Percentiles rank a stretch among this genome's conserved stretches.
These are phyloP conservation scores for Cebidichthys violaceus DNA, from an alignment of 2,113 vertebrate genomes.

Conservation along the genomic window DNA sequence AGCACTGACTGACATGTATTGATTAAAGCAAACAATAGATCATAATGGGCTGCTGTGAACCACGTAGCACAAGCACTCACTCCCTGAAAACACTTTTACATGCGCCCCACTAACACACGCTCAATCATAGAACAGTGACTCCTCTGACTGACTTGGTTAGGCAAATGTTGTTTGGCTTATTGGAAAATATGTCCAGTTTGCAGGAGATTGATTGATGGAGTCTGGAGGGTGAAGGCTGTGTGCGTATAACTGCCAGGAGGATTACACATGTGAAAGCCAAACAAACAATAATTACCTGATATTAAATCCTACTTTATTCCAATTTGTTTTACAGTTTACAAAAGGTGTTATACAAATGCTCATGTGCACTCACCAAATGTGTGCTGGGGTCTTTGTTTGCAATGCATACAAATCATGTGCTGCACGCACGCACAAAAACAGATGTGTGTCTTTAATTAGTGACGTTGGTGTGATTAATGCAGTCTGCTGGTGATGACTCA, in stretches of 20 bases:
- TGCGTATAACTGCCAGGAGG: constrained; percentile 18
- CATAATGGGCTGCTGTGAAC: constrained; percentile 70
- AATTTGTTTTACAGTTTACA: constrained; percentile 38
- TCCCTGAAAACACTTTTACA: constrained; percentile 43
- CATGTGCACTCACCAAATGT: background rate
- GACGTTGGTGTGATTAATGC: constrained; percentile 87
- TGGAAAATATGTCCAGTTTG: constrained; percentile 44
- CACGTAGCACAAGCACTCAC: constrained; percentile 55
- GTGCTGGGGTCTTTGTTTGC: constrained; percentile 39
- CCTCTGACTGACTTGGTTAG: constrained; percentile 40
- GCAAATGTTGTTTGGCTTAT: constrained; percentile 35
- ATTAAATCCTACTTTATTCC: constrained; percentile 48
- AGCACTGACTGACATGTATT: constrained; percentile 75
- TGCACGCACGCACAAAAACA: constrained; percentile 64
- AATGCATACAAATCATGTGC: constrained; percentile 57
- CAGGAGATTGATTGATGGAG: constrained; percentile 40
- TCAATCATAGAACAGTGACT: constrained; percentile 48
- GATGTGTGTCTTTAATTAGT: constrained; percentile 84
- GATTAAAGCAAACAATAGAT: constrained; percentile 75
- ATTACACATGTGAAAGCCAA: constrained; percentile 30
- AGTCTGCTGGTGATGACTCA: constrained; percentile 87
- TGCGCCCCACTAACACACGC: constrained; percentile 36
- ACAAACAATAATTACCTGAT: constrained; percentile 46
- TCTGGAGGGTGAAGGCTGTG: background rate
- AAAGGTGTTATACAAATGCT: constrained; percentile 27